Conservation (phyloP, 2,797 vertebrate genomes). For the Molossus alvarezi region DNA sequence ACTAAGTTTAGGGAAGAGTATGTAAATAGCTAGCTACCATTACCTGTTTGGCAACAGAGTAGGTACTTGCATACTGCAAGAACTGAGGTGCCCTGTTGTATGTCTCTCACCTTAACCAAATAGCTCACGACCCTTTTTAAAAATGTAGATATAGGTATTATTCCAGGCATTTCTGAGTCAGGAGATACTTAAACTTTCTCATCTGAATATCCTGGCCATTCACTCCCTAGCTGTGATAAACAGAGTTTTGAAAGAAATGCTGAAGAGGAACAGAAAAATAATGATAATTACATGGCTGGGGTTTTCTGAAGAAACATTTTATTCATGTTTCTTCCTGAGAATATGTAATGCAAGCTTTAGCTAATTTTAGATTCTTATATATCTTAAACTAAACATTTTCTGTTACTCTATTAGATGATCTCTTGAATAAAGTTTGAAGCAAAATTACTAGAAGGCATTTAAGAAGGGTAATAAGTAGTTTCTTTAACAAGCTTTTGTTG, state of each 20-base stretch:
- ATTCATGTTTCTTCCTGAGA: conserved; percentile 17
- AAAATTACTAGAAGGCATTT: not conserved
- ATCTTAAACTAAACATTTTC: conserved; percentile 67
- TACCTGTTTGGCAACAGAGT: not conserved
- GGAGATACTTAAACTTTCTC: not conserved
- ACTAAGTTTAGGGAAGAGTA: not conserved
- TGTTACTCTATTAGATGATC: conserved; percentile 9
- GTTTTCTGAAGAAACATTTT: conserved; percentile 7
- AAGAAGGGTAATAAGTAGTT: not conserved
- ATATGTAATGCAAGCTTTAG: conserved; percentile 5
- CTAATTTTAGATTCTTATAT: conserved; percentile 24
- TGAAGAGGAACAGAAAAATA: not conserved
- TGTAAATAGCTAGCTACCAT: not conserved
- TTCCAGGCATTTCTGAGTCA: conserved; percentile 23
- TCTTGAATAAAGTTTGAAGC: conserved; percentile 39
- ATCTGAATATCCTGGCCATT: conserved; percentile 38
- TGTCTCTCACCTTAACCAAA: not conserved
- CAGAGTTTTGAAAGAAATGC: not conserved
- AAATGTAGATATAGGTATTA: not conserved
- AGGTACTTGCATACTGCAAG: not conserved
- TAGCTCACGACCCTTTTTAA: not conserved
- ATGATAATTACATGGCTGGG: not conserved
- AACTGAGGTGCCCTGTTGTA: not conserved
- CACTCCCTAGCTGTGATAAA: not conserved
- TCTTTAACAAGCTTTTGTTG: conserved; percentile 61